These are phyloP conservation scores for Napeogenes inachia DNA, from an alignment of 2,888 invertebrate species.

Conservation along the genomic window DNA sequence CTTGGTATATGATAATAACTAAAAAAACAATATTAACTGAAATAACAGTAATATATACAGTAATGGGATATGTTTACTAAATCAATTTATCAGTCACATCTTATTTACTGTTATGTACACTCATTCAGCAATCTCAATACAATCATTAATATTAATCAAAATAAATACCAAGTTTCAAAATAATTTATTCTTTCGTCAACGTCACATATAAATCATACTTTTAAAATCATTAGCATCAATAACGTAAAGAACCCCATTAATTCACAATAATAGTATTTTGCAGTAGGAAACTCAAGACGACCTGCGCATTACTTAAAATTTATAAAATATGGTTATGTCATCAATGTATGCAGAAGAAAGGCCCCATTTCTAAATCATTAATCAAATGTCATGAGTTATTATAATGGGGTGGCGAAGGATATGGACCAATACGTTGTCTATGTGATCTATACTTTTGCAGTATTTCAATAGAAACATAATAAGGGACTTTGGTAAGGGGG, in stretches of 20 bases:
- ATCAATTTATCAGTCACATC: slow-evolving; percentile 27
- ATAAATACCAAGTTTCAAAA: slow-evolving; percentile 16
- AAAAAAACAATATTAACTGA: too few relatives aligned
- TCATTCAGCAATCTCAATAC: slow-evolving; percentile 13
- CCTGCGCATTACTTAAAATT: slow-evolving; percentile 11
- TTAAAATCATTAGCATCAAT: slow-evolving; percentile 32
- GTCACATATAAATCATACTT: slow-evolving; percentile 31
- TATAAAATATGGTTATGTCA: slow-evolving; percentile 16
- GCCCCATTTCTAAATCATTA: slow-evolving; percentile 60
- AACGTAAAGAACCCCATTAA: slow-evolving; percentile 37
- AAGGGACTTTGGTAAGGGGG: slow-evolving; percentile 43
- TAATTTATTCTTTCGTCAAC: slow-evolving; percentile 32
- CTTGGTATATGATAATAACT: too few relatives aligned
- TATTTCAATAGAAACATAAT: slow-evolving; percentile 37
- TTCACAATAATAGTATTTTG: slow-evolving; percentile 38
- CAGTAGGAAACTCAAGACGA: slow-evolving; percentile 18
- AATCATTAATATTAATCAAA: slow-evolving; percentile 35
- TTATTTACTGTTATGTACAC: slow-evolving; percentile 31
- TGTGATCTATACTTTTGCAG: slow-evolving; percentile 53
- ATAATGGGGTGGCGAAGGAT: slow-evolving; percentile 70
- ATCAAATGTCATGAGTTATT: slow-evolving; percentile 69
- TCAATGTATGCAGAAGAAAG: slow-evolving; percentile 35
- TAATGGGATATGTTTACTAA: slow-evolving; percentile 8
- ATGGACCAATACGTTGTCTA: slow-evolving; percentile 64
- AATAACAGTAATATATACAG: neutral